phyloP scores from a whole-genome alignment of 2,888 invertebrate genomes.

The Drosophila rellima region DNA sequence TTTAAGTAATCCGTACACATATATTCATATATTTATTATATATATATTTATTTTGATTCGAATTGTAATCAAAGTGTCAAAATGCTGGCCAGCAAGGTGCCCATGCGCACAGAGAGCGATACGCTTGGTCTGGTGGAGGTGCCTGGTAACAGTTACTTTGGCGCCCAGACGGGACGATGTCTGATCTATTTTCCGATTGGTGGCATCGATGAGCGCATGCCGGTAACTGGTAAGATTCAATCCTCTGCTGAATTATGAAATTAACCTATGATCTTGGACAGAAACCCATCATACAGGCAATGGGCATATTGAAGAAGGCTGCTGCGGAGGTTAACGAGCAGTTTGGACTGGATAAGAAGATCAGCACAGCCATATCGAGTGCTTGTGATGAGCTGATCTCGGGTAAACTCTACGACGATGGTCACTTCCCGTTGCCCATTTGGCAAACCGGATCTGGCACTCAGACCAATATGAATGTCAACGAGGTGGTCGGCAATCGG shows the following conservation, averaged over 20 bases:
- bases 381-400: conserved; percentile 97
- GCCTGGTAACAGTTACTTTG: conserved; percentile 95
- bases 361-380: conserved; percentile 93
- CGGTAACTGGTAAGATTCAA: conserved; percentile 88
- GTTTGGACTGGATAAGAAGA: conserved; percentile 93
- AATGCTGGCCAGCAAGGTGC: neutral
- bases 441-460: conserved; percentile 99
- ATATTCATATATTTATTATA: neutral
- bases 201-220: conserved; percentile 96
- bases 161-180: conserved; percentile 97
- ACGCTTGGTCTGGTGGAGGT: conserved; percentile 97
- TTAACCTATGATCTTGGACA: conserved; percentile 82
- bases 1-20: neutral
- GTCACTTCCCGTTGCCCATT: conserved; percentile 97
- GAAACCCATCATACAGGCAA: conserved; percentile 95
- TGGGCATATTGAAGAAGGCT: conserved; percentile 98
- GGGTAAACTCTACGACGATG: conserved; percentile 95
- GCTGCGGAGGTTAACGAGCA: conserved; percentile 97
- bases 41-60: neutral
- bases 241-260: neutral
- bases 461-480: conserved; percentile 99
- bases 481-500: conserved; percentile 94
- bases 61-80: neutral
- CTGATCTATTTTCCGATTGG: conserved; percentile 98
- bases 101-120: conserved; percentile 89